Percentiles rank a stretch among this genome's conserved stretches.
Conservation (phyloP, 2,113 vertebrate species). For the Neotoma lepida region DNA sequence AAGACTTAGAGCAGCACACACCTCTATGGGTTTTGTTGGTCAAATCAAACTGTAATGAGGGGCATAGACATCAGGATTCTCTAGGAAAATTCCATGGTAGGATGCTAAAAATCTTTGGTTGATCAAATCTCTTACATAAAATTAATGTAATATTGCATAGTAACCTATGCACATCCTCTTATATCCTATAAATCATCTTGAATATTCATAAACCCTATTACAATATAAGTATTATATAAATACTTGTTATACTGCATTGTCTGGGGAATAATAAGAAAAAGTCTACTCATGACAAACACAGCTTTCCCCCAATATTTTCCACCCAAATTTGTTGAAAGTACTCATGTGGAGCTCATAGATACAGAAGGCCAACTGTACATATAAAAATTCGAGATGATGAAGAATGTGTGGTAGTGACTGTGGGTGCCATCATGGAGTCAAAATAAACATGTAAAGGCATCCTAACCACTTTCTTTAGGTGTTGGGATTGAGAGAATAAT, state of each 20-base stretch:
- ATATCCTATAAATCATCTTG: not conserved
- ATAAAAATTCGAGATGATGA: too few species aligned
- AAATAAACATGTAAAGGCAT: too few species aligned
- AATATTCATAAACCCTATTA: not conserved
- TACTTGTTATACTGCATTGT: not conserved
- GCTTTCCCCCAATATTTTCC: too few species aligned
- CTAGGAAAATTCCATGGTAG: not conserved
- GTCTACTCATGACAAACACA: too few species aligned
- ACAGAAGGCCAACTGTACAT: too few species aligned
- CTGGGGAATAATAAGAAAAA: not conserved
- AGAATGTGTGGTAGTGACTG: too few species aligned
- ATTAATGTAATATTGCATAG: not conserved
- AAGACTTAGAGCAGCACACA: too few species aligned
- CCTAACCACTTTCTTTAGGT: too few species aligned
- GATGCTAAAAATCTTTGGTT: not conserved
- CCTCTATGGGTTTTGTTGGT: not conserved
- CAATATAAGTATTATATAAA: not conserved
- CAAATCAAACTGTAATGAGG: not conserved
- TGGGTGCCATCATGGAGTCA: too few species aligned
- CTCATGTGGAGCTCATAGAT: too few species aligned
- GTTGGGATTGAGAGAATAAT: too few species aligned
- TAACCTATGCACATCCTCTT: not conserved
- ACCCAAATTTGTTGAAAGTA: too few species aligned
- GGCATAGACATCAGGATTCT: not conserved
- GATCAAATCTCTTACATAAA: not conserved